phyloP scores from a whole-genome alignment of 2,888 invertebrate genomes.

The Drosophila vallismaia region DNA sequence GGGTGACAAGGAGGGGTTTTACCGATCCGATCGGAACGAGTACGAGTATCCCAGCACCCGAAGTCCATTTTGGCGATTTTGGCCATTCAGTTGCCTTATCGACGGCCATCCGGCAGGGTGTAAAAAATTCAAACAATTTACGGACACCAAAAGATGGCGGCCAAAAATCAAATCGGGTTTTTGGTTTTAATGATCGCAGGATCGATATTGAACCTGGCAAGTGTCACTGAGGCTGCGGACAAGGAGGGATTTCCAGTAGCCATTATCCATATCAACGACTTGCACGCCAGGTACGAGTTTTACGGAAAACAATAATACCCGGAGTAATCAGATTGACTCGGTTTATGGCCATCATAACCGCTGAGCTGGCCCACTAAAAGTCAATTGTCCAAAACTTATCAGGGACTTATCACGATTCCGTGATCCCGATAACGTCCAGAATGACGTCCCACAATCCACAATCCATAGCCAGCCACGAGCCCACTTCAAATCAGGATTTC shows the following conservation, averaged over 20 bases:
- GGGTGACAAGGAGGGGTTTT: conserved; percentile 4
- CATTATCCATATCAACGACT: conserved; percentile 83
- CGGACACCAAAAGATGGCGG: not conserved
- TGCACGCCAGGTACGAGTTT: conserved; percentile 81
- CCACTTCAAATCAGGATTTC: conserved; percentile 7
- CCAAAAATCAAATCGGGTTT: not conserved
- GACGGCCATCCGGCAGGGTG: conserved; percentile 44
- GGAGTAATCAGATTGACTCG: conserved; percentile 4
- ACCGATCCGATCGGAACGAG: conserved; percentile 14
- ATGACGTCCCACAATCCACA: not conserved
- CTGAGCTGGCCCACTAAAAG: conserved; percentile 11
- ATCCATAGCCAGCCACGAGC: conserved; percentile 1
- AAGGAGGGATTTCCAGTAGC: conserved; percentile 80
- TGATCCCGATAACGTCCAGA: conserved; percentile 25
- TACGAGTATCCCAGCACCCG: conserved; percentile 4
- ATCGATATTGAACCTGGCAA: not conserved
- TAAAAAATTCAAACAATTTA: not conserved
- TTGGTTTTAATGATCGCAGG: not conserved
- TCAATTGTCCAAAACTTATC: not conserved
- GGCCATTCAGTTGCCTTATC: conserved; percentile 52
- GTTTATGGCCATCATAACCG: conserved; percentile 19
- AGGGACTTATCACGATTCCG: conserved; percentile 22
- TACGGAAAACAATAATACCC: not conserved
- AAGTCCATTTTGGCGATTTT: conserved; percentile 22
- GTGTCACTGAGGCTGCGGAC: conserved; percentile 17